These are phyloP conservation scores for Poeciliopsis gracilis DNA, from an alignment of 2,797 vertebrate genomes.

Conservation along the genomic window DNA sequence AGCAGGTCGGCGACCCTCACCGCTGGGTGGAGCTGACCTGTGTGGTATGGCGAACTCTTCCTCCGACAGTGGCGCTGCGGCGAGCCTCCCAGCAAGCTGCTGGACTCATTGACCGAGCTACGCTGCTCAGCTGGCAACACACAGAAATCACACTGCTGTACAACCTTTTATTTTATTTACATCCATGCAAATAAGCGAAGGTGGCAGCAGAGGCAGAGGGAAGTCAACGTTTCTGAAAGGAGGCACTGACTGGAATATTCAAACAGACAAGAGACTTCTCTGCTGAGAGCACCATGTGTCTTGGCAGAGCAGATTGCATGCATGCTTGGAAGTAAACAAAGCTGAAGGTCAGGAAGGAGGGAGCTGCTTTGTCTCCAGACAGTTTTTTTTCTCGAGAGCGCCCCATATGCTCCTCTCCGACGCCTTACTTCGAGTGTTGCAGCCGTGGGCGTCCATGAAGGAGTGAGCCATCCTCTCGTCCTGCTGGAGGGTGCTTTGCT, in stretches of 20 bases:
- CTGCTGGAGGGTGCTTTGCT: conserved; percentile 93
- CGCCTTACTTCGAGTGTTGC: conserved; percentile 85
- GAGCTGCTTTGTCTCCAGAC: conserved; percentile 36
- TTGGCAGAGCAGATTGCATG: conserved; percentile 47
- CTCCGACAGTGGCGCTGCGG: conserved; percentile 86
- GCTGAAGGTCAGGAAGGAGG: conserved; percentile 54
- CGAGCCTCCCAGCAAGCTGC: conserved; percentile 91
- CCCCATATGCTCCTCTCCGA: conserved; percentile 47
- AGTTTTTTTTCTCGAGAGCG: conserved; percentile 44
- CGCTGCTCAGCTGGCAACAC: conserved; percentile 86
- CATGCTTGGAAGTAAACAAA: conserved; percentile 48
- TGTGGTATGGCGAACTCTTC: conserved; percentile 94
- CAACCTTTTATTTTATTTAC: neutral
- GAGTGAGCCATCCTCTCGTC: conserved; percentile 87
- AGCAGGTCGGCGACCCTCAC: conserved; percentile 94
- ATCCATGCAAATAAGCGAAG: conserved; percentile 36
- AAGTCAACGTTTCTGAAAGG: conserved; percentile 26
- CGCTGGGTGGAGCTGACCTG: conserved; percentile 92
- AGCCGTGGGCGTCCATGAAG: conserved; percentile 89
- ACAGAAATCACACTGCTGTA: neutral
- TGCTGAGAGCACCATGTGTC: conserved; percentile 36
- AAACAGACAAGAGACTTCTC: conserved; percentile 52
- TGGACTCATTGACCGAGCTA: conserved; percentile 90
- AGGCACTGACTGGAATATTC: conserved; percentile 46
- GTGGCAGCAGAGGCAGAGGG: conserved; percentile 17